Evolutionary conservation across 1,140 invertebrate genomes (phyloP), one percentile per base, ranked within the genome.

Genomic region (Neodiprion lecontei): DNA sequence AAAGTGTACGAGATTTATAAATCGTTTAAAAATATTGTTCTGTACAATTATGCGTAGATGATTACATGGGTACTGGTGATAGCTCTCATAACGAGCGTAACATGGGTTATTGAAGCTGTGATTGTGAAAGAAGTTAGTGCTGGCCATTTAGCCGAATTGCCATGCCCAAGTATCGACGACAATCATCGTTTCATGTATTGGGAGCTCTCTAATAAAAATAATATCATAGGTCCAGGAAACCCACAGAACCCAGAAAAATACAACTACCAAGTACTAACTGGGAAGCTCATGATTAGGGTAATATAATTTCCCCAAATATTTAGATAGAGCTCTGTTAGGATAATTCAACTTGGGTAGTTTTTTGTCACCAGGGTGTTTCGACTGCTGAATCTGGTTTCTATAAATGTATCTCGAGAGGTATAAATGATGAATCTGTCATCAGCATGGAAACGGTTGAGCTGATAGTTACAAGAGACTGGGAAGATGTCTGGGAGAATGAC

Each of bases 171-270:
- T 79, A 93, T 89, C 85, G 92, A 93, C 80, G 90, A 90, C 77
- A 78, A 89, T 74, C 92, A 93, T 84, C 90, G 91, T 79, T 93
- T 93, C 78, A 90, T 92, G 88, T 92, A 92, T 81, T 93, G 92
- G 92, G 87, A 92, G 79, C 82, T 93, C 72, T 89, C 87, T 69
- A 87, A 90, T 73, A 88, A 90, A 72, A 87, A 89, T 77, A 76
- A 81, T 40, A 85, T 93, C 21, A 91, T 93, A 74, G 91, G 92
- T 7, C 92, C 92, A 61, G 91, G 90, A 61, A 92, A 92, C 88
- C 75, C 83, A 48, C 86, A 90, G 76, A 89, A 93, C 86, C 84
- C 87, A 75, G 87, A 87, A 9, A 93, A 93, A 88, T 93, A 92
- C 79, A 92, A 93, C 81, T 93, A 93, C 86, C 91, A 93, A 86